Evolutionary conservation across 2,113 vertebrate genomes (phyloP), one percentile per base, ranked within the genome.

Genomic region (Odocoileus hemionus): DNA sequence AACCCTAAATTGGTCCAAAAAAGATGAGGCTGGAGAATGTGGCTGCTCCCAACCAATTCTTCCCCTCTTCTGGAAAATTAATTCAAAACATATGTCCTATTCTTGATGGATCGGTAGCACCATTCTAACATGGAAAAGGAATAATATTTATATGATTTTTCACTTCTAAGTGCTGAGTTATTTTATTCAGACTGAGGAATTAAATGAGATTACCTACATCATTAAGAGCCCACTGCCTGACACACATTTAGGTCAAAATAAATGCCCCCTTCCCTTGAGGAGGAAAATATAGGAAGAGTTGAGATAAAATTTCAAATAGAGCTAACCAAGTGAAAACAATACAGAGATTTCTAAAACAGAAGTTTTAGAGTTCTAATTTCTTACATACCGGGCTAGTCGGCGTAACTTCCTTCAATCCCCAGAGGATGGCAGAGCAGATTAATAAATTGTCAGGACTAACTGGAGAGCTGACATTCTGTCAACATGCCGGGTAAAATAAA

Each of bases 361-460:
- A 95, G 36, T 55, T 92, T 85, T 13, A 86, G 19, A n/a, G 17
- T 60, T 94, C 58, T 95, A 87, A 52, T 50, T 43, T 93, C 50
- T 91, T 76, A 86, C 25, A 76, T 43, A 60, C 26, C 36, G 55
- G 70, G 45, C 86, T 82, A 39, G 78, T 80, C 67, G 91, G 50
- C 70, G 93, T 15, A 86, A 82, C 70, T 97, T 96, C 89, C 93
- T 95, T 79, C 45, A 74, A 1, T 95, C 47, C 97, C 93, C 94
- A 97, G 95, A 96, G 15, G 87, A 97, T 86, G 94, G 97, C 95
- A 96, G 92, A 94, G 30, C 50, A 95, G 93, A 93, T 91, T 94
- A 97, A 96, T 98, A 97, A 96, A 97, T 86, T 12, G 1, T 91
- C 45, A 47, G 52, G 64, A 52, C 86, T 79, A 96, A 86, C 54